Percentiles rank a stretch among this genome's conserved stretches.
phyloP scores from a whole-genome alignment of 2,113 vertebrate species.

The Chauna torquata region DNA sequence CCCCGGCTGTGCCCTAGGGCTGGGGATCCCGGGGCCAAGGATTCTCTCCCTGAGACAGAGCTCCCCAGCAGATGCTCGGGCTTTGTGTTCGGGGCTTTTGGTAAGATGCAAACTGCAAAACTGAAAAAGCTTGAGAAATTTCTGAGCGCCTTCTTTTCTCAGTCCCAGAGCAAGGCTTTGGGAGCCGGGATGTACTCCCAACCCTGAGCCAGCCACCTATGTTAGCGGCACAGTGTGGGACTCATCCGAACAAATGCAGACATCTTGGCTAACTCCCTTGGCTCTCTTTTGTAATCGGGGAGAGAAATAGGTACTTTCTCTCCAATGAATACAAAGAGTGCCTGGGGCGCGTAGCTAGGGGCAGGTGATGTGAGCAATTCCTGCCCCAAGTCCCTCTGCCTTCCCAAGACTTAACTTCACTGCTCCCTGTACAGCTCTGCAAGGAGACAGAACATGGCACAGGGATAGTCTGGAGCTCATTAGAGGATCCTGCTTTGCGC shows the following conservation, averaged over 20 bases:
- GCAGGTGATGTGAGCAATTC: neutral
- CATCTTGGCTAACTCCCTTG: neutral
- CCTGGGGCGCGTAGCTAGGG: accelerated
- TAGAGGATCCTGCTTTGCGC: neutral
- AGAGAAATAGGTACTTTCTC: neutral
- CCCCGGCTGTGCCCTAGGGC: too few species aligned
- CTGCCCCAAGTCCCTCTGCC: neutral
- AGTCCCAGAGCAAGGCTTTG: neutral
- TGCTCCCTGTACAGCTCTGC: accelerated
- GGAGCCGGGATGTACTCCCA: neutral
- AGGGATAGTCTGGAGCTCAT: neutral
- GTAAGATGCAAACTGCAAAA: neutral
- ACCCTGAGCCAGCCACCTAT: neutral
- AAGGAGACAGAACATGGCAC: neutral
- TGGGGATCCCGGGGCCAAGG: neutral
- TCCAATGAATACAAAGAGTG: accelerated
- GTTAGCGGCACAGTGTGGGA: neutral
- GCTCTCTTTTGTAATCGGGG: accelerated
- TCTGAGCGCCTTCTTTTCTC: neutral
- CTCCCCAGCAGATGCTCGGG: neutral
- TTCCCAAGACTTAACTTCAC: neutral
- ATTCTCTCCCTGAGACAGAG: neutral
- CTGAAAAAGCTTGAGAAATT: neutral
- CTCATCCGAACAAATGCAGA: neutral
- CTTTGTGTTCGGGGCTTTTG: neutral